Evolutionary conservation across 2,888 invertebrate species (phyloP), one percentile per base, ranked within the genome.

Genomic region (Phyllotreta striolata): DNA sequence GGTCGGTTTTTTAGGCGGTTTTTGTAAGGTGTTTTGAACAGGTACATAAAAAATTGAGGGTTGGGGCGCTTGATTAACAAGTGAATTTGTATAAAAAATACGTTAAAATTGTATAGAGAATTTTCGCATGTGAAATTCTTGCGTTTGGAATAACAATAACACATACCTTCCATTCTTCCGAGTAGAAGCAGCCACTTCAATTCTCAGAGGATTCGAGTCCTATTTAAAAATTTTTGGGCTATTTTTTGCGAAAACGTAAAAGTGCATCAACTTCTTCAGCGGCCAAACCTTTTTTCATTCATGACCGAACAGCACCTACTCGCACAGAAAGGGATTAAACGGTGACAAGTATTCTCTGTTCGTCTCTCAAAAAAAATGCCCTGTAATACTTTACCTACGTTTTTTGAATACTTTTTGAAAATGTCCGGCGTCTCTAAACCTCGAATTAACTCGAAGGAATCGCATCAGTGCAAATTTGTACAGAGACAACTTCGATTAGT

Each of bases 221-320:
- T 61, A 67, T 66, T 63, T 58, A 68, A 65, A 63, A 44, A 59
- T 57, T n/a, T n/a, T n/a, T n/a, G n/a, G n/a, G 58, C 64, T 73
- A 24, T 24, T 74, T 72, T 73, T 70, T 69, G 67, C 67, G 4
- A 63, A 73, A 66, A 61, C 72, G 73, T 72, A 77, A 78, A 80
- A 80, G 78, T 77, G 76, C 79, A 80, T 78, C 79, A 77, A 70
- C 78, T 78, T 75, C 79, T 80, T 76, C 77, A 78, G 76, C 70
- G 72, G 73, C 70, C 71, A 71, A 68, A 67, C 69, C 69, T 73
- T 74, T 68, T 75, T 77, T 76, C 77, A 77, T 77, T 78, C 77
- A 77, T 73, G 71, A 40, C 52, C 64, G 58, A 74, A 77, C n/a
- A 24, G 77, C 77, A 78, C 77, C 76, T 77, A 24, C 73, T 72